Conservation (phyloP, 2,797 vertebrate species). For the Coreius guichenoti region DNA sequence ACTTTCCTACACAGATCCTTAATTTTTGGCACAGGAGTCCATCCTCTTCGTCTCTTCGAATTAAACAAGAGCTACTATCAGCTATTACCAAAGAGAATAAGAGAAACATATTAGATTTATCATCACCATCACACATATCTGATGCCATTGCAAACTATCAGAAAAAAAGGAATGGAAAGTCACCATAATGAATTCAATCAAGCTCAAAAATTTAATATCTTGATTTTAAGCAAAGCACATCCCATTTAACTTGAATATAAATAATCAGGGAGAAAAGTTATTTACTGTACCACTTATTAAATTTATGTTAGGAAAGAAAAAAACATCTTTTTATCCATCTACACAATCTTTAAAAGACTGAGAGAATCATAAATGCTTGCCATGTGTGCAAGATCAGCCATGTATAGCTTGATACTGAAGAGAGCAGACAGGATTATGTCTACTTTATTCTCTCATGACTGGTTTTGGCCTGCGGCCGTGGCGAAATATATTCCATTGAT, state of each 20-base stretch:
- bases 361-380: slow-evolving; percentile 38
- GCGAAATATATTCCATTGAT: slow-evolving; percentile 37
- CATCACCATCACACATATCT: slow-evolving; percentile 31
- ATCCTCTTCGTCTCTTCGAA: slow-evolving; percentile 46
- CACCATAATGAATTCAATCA: slow-evolving; percentile 17
- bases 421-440: slow-evolving; percentile 27
- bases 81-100: slow-evolving; percentile 76
- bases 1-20: slow-evolving; percentile 34
- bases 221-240: slow-evolving; percentile 58
- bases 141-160: slow-evolving; percentile 40
- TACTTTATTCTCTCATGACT: slow-evolving; percentile 21
- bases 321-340: not conserved
- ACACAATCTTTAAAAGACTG: slow-evolving; percentile 35
- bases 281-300: slow-evolving; percentile 36
- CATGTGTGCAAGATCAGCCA: slow-evolving; percentile 33
- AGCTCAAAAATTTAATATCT: slow-evolving; percentile 37
- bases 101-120: slow-evolving; percentile 38
- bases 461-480: slow-evolving; percentile 12
- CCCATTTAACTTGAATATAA: slow-evolving; percentile 41
- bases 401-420: slow-evolving; percentile 9
- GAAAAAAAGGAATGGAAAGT: slow-evolving; percentile 22
- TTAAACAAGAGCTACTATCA: slow-evolving; percentile 58
- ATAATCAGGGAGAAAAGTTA: slow-evolving; percentile 54
- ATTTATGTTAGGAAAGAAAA: slow-evolving; percentile 38
- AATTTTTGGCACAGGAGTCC: slow-evolving; percentile 48